Evolutionary conservation across 2,797 vertebrate genomes (phyloP).

Genomic region (Mus minutoides): DNA sequence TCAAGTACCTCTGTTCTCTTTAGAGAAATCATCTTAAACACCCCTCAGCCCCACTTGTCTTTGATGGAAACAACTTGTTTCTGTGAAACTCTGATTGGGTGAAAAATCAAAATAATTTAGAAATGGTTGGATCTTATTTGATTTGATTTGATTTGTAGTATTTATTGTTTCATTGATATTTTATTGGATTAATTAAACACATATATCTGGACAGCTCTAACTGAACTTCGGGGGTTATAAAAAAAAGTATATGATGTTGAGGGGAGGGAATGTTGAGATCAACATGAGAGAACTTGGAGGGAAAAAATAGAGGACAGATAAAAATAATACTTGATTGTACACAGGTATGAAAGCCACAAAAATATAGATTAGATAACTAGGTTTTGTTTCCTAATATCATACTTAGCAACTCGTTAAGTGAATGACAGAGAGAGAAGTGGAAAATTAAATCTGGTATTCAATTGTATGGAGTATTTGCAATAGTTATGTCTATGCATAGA

Average conservation of each 20-base stretch:
- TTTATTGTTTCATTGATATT: background rate
- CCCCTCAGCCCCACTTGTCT: background rate
- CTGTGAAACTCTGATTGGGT: background rate
- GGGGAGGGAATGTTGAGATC: background rate
- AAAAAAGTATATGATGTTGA: no score
- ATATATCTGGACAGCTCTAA: background rate
- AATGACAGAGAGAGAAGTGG: background rate
- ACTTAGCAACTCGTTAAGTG: constrained; percentile 4
- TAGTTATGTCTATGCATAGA: constrained; percentile 30
- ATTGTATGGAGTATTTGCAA: constrained; percentile 55
- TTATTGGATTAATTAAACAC: background rate
- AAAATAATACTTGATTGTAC: background rate
- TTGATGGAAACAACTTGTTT: background rate
- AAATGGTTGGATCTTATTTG: background rate
- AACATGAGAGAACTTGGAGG: background rate
- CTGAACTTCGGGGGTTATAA: background rate
- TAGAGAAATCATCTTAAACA: background rate
- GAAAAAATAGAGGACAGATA: background rate
- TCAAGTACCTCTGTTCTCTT: background rate
- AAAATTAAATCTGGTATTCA: background rate
- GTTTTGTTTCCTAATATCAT: background rate
- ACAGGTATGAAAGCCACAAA: background rate
- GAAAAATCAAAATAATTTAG: constrained; percentile 18
- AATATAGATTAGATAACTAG: background rate
- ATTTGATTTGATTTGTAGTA: background rate